These are phyloP conservation scores for Malacosoma neustria DNA, from an alignment of 2,888 invertebrate genomes.

Conservation along the genomic window DNA sequence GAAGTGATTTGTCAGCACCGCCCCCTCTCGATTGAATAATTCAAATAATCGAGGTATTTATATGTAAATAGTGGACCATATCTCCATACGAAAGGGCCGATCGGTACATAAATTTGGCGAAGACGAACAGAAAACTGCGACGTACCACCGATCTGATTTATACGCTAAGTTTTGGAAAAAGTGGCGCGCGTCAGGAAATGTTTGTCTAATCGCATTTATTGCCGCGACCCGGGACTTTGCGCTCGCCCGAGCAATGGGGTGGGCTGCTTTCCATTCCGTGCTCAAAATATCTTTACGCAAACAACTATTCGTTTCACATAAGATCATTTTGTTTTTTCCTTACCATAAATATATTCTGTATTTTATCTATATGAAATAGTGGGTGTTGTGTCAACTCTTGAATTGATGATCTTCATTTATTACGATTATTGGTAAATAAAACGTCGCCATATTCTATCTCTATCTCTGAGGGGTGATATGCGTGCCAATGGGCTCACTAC, in stretches of 20 bases:
- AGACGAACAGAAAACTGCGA: constrained; percentile 72
- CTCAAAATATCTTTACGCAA: constrained; percentile 17
- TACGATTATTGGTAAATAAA: no score
- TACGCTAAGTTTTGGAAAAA: constrained; percentile 69
- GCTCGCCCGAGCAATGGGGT: constrained; percentile 47
- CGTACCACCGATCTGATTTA: constrained; percentile 72
- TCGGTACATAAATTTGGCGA: constrained; percentile 74
- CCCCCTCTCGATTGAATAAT: constrained; percentile 76
- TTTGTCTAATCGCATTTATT: constrained; percentile 73
- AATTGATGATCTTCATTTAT: no score
- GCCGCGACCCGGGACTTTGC: constrained; percentile 54
- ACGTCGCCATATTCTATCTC: no score
- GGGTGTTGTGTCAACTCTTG: no score
- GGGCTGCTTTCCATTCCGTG: constrained; percentile 7
- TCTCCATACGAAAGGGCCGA: constrained; percentile 75
- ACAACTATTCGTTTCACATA: constrained; percentile 14
- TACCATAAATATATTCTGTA: constrained; percentile 4
- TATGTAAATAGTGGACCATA: constrained; percentile 72
- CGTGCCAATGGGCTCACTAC: no score
- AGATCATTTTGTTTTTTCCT: constrained; percentile 4
- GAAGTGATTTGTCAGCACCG: constrained; percentile 74
- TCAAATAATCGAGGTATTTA: constrained; percentile 76
- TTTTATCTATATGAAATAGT: no score
- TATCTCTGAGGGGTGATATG: no score
- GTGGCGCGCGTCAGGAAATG: constrained; percentile 70